A percentile compares a stretch with the other conserved stretches of the same genome.
These are phyloP conservation scores for Sturnira hondurensis DNA, from an alignment of 2,113 vertebrate species.

Conservation along the genomic window DNA sequence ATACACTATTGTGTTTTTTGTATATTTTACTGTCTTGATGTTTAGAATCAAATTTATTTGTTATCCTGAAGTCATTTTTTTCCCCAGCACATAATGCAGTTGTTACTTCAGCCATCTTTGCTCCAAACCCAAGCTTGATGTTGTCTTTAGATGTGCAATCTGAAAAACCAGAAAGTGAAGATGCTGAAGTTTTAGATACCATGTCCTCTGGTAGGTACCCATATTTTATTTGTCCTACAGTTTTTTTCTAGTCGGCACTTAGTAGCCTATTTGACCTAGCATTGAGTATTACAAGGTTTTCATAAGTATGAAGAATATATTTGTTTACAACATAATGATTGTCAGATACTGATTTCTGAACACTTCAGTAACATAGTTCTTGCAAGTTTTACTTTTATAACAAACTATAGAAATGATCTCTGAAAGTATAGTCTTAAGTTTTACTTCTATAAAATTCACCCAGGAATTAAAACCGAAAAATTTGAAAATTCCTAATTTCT, in stretches of 20 bases:
- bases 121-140: conserved; percentile 94
- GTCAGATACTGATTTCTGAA: background rate
- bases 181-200: conserved; percentile 85
- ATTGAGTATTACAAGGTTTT: background rate
- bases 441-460: too few relatives aligned
- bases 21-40: background rate
- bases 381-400: background rate
- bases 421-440: too few relatives aligned
- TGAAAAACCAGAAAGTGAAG: conserved; percentile 90
- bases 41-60: conserved; percentile 17
- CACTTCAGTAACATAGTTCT: background rate
- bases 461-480: background rate
- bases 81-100: conserved; percentile 96
- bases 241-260: background rate
- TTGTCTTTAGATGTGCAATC: conserved; percentile 85
- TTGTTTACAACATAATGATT: background rate
- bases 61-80: conserved; percentile 56
- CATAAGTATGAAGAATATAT: background rate
- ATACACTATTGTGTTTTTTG: background rate
- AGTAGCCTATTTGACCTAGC: background rate
- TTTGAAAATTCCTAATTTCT: background rate
- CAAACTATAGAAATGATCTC: too few relatives aligned
- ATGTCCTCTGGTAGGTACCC: conserved; percentile 89
- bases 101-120: conserved; percentile 97
- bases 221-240: conserved; percentile 17